phyloP scores from a whole-genome alignment of 37 sponge, comb jelly and placozoan species.

The Dysidea cf. avara region DNA sequence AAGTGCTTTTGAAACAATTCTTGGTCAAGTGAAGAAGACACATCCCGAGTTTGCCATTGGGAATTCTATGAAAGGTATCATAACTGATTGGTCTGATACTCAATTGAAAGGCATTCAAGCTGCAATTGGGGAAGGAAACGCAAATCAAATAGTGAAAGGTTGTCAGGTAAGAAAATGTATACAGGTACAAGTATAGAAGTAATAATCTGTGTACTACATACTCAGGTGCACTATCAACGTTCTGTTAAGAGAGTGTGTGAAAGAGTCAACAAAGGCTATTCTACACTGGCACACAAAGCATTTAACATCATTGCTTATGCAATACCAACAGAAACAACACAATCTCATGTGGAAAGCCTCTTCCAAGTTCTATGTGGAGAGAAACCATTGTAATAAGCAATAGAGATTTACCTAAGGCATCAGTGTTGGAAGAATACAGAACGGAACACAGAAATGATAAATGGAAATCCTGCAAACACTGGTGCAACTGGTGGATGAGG shows the following conservation, averaged over 20 bases:
- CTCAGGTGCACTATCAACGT: conserved; percentile 15
- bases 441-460: neutral
- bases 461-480: conserved; percentile 17
- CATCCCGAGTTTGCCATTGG: conserved; percentile 20
- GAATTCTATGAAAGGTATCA: conserved; percentile 21
- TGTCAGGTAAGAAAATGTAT: too few species aligned
- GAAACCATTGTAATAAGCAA: neutral
- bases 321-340: neutral
- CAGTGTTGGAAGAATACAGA: neutral
- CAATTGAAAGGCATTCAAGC: conserved; percentile 26
- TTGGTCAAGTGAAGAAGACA: conserved; percentile 6
- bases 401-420: too few species aligned
- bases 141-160: conserved; percentile 14
- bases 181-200: too few species aligned
- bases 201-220: neutral
- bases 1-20: conserved; percentile 10
- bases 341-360: neutral
- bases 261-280: neutral
- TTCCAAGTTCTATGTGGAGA: neutral
- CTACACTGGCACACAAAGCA: conserved; percentile 4
- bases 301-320: conserved; percentile 4
- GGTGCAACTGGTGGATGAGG: conserved; percentile 21
- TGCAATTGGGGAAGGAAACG: conserved; percentile 16
- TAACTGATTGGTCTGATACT: conserved; percentile 29
- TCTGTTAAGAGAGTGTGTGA: conserved; percentile 26